Evolutionary conservation across 2,113 vertebrate species (phyloP).

Genomic region (Parus major): DNA sequence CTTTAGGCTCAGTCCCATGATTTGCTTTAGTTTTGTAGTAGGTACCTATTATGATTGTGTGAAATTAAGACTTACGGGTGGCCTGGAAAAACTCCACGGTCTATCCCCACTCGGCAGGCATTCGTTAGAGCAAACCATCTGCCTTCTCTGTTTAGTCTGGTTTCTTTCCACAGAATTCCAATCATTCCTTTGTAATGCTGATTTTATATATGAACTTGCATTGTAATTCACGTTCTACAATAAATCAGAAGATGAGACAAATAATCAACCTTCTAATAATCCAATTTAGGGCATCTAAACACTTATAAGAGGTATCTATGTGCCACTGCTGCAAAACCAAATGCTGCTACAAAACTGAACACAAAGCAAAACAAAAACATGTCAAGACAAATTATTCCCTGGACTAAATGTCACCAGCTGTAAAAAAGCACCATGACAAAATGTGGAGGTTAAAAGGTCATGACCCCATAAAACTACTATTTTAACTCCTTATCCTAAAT

Average conservation of each 20-base stretch:
- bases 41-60: background rate
- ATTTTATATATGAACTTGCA: background rate
- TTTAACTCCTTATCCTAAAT: slow-evolving; percentile 65
- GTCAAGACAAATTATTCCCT: slow-evolving; percentile 66
- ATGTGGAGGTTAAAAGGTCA: slow-evolving; percentile 69
- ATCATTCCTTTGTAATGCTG: background rate
- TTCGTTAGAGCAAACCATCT: background rate
- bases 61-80: background rate
- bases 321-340: background rate
- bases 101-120: background rate
- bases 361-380: slow-evolving; percentile 63
- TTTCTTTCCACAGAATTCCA: background rate
- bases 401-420: slow-evolving; percentile 68
- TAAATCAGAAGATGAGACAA: background rate
- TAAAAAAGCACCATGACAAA: slow-evolving; percentile 71
- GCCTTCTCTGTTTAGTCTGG: background rate
- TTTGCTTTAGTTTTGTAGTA: background rate
- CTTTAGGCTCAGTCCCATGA: background rate
- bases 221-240: background rate
- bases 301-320: background rate
- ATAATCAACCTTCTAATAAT: background rate
- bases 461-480: slow-evolving; percentile 68
- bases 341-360: background rate
- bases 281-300: slow-evolving; percentile 13
- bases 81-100: background rate